Evolutionary conservation across 1,140 invertebrate genomes (phyloP), one percentile per base, ranked within the genome.

Genomic region (Oscheius sp.): DNA sequence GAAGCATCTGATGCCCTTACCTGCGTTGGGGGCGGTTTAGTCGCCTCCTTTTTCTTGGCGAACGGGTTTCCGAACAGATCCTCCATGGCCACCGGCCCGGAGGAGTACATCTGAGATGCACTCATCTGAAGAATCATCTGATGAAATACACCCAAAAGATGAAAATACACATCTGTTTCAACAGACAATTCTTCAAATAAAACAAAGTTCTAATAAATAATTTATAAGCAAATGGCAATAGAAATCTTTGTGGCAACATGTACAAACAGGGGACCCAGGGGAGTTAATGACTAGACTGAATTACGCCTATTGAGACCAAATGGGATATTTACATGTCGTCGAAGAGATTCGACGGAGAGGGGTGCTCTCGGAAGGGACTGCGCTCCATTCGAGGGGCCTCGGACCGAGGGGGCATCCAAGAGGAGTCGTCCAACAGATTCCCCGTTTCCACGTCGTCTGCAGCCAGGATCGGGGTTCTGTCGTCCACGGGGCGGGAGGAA

Each of bases 11-110:
- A 15, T 4, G 46, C 13, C n/a, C 20, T 42, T 36, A 42, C n/a
- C 18, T 20, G n/a, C 36, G 18, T 55, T 35, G 29, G 23, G 13
- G 59, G 4, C 61, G 32, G 31, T 64, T 61, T 68, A 23, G 38
- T 36, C 13, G 67, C 34, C 26, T 79, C 67, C 52, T 68, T 72
- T 61, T 73, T 72, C 31, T 38, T 69, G 38, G 28, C 58, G 64
- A 81, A 80, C 15, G 79, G 79, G 70, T 80, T 80, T 15, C 76
- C 79, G 52, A 80, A 80, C 10, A 80, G 35, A 31, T 80, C 72
- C 32, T 79, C 78, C 65, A 79, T 70, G 2, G 73, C 32, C 4
- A 74, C 59, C 1, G 69, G 29, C 20, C 58, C 59, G 10, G 35
- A 59, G 29, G 63, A 34, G 45, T 49, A 68, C 67, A 59, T 68